Conservation (phyloP, 2,797 vertebrate genomes). For the Parambassis ranga region DNA sequence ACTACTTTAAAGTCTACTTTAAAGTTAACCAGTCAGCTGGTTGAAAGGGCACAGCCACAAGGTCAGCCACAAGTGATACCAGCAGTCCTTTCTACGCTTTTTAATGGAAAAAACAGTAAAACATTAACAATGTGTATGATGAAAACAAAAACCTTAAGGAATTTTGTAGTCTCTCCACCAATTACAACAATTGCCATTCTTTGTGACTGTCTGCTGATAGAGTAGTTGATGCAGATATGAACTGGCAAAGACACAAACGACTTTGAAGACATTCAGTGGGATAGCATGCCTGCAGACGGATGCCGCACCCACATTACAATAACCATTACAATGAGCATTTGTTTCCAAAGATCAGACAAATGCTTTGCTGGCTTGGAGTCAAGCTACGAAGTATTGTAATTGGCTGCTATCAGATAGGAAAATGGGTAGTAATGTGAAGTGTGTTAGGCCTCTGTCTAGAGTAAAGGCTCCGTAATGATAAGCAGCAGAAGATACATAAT, state of each 20-base stretch:
- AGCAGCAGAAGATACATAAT: background rate
- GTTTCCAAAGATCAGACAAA: slow-evolving; percentile 54
- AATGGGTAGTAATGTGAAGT: background rate
- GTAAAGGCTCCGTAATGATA: background rate
- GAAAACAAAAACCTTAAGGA: background rate
- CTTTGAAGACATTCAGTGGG: slow-evolving; percentile 23
- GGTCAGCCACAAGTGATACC: too few species aligned
- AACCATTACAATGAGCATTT: slow-evolving; percentile 60
- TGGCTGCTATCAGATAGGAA: slow-evolving; percentile 20
- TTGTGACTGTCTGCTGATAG: background rate
- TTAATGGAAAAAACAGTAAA: too few species aligned
- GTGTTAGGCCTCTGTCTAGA: background rate
- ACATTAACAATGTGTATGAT: too few species aligned
- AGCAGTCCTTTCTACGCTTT: too few species aligned
- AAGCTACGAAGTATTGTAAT: slow-evolving; percentile 9
- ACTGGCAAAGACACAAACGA: slow-evolving; percentile 17
- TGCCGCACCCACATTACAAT: slow-evolving; percentile 70
- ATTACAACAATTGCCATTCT: slow-evolving; percentile 19
- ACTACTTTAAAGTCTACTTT: too few species aligned
- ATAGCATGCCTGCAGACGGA: slow-evolving; percentile 58
- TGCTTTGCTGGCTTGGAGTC: slow-evolving; percentile 17
- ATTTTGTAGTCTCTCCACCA: background rate
- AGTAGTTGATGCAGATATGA: slow-evolving; percentile 8
- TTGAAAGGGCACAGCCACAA: too few species aligned
- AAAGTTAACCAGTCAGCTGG: too few species aligned